Conservation (phyloP, 2,888 invertebrate species). For the Catotricha subobsoleta region DNA sequence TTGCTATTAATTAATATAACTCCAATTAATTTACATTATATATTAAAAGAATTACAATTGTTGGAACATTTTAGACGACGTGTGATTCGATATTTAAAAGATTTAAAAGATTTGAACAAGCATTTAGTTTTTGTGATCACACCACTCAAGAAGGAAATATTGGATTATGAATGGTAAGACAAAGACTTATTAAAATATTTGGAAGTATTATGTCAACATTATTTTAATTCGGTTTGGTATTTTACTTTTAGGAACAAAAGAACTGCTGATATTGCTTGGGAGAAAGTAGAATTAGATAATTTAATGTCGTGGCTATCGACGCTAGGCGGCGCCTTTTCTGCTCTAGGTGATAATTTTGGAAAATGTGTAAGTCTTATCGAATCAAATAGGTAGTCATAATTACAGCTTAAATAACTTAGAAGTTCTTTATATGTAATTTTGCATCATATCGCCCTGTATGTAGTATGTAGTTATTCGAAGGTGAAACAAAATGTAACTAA, state of each 20-base stretch:
- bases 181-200: not conserved
- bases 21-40: not conserved
- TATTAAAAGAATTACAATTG: not conserved
- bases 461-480: no score
- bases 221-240: not conserved
- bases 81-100: not conserved
- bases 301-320: constrained; percentile 91
- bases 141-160: not conserved
- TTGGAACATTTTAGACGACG: constrained; percentile 1
- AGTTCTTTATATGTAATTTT: no score
- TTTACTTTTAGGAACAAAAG: constrained; percentile 32
- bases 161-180: constrained; percentile 6
- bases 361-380: constrained; percentile 46
- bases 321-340: constrained; percentile 89
- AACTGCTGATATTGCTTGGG: constrained; percentile 34
- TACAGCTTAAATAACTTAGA: no score
- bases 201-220: no score
- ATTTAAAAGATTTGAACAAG: not conserved
- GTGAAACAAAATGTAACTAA: no score
- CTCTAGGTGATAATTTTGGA: constrained; percentile 73
- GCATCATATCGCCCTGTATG: no score
- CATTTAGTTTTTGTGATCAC: not conserved
- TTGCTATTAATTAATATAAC: no score
- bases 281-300: constrained; percentile 58
- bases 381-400: no score